Conservation (phyloP, 35 echinoderm and acorn worm genomes). For the Ophiothrix spiculata region DNA sequence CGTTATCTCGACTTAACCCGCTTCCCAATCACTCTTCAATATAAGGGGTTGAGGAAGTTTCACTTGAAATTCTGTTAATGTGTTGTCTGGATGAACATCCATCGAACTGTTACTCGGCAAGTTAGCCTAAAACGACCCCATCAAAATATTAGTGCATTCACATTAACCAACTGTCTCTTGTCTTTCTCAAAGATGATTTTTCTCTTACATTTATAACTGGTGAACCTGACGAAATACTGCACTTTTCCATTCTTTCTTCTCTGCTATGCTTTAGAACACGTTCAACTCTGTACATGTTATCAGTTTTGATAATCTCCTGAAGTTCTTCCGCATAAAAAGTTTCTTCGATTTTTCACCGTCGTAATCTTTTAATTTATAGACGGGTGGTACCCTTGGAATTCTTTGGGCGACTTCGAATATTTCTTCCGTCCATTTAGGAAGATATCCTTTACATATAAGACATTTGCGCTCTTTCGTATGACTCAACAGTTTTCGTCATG, state of each 20-base stretch:
- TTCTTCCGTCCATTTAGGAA: constrained; percentile 48
- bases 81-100: constrained; percentile 47
- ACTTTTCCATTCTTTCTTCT: constrained; percentile 17
- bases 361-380: constrained; percentile 58
- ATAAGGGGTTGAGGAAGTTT: constrained; percentile 23
- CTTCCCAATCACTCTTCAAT: constrained; percentile 19
- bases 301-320: constrained; percentile 37
- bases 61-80: constrained; percentile 20
- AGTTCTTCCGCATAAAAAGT: constrained; percentile 66
- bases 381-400: constrained; percentile 19
- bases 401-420: constrained; percentile 28
- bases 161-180: not conserved
- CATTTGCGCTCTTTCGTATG: too few species aligned
- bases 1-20: not conserved
- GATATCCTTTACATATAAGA: constrained; percentile 57
- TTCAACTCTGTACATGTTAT: constrained; percentile 31
- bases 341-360: constrained; percentile 30
- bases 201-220: not conserved
- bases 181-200: too few species aligned
- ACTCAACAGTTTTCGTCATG: constrained; percentile 15
- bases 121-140: constrained; percentile 37
- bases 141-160: too few species aligned
- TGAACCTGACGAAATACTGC: constrained; percentile 34
- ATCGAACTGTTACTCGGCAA: constrained; percentile 44
- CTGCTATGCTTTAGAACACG: constrained; percentile 7